Conservation (phyloP, 2,888 invertebrate genomes). For the Drosophila falleni region DNA sequence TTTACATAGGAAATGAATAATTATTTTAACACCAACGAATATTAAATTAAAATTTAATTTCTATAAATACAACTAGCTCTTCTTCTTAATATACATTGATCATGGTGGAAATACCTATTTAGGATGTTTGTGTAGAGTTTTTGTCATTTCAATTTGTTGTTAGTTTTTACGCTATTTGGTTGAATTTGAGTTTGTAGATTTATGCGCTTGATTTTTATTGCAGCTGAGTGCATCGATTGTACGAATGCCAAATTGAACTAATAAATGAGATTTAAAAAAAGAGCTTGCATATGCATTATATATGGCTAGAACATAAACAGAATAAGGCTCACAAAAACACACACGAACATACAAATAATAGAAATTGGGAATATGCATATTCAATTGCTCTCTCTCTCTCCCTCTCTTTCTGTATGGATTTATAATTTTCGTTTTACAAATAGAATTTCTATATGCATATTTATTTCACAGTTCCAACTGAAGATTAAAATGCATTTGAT, state of each 20-base stretch:
- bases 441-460: slow-evolving; percentile 4
- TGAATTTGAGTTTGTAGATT: slow-evolving; percentile 41
- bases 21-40: too few species aligned
- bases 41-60: too few species aligned
- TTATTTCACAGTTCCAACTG: slow-evolving; percentile 1
- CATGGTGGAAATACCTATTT: too few species aligned
- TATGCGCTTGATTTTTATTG: slow-evolving; percentile 63
- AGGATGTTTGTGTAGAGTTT: not conserved
- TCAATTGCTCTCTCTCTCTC: slow-evolving; percentile 16
- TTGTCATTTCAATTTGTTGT: slow-evolving; percentile 18
- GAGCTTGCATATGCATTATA: slow-evolving; percentile 7
- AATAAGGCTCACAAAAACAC: slow-evolving; percentile 8
- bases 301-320: slow-evolving; percentile 20
- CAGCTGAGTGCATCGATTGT: slow-evolving; percentile 47
- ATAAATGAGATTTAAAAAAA: slow-evolving; percentile 71
- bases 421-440: slow-evolving; percentile 35
- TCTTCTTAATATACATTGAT: too few species aligned
- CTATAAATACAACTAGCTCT: too few species aligned
- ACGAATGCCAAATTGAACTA: slow-evolving; percentile 70
- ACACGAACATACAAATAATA: slow-evolving; percentile 4
- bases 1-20: too few species aligned
- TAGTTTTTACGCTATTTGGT: slow-evolving; percentile 2
- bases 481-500: slow-evolving; percentile 3
- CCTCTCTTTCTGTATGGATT: not conserved
- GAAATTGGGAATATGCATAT: slow-evolving; percentile 16